These are phyloP conservation scores for Microcebus jonahi DNA, from an alignment of 2,113 vertebrate species.

Conservation along the genomic window DNA sequence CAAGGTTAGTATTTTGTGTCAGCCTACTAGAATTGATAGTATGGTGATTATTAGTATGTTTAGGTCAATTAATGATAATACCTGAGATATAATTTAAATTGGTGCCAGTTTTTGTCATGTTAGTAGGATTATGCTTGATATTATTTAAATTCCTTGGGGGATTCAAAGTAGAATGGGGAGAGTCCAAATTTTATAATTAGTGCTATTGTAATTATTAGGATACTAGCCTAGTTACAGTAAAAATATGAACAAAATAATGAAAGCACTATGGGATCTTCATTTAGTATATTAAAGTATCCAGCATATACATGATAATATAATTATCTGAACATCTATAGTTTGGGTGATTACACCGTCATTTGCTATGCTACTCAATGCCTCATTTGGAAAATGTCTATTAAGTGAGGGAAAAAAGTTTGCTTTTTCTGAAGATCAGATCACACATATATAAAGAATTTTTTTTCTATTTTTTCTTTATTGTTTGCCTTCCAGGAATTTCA, in stretches of 20 bases:
- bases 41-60: neutral
- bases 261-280: neutral
- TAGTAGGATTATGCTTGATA: neutral
- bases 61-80: neutral
- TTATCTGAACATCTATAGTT: neutral
- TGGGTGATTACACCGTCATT: neutral
- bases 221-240: neutral
- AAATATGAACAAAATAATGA: neutral
- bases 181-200: neutral
- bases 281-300: neutral
- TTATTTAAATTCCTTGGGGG: neutral
- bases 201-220: neutral
- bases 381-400: conserved; percentile 3
- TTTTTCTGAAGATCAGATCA: neutral
- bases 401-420: neutral
- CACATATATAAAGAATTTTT: neutral
- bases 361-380: neutral
- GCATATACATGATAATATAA: neutral
- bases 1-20: neutral
- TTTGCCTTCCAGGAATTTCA: neutral
- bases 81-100: neutral
- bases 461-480: neutral
- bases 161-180: neutral
- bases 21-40: neutral
- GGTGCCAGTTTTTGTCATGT: neutral